Base-by-base conservation (phyloP, 2,888 invertebrate species). In the Sinelater perroti region DNA sequence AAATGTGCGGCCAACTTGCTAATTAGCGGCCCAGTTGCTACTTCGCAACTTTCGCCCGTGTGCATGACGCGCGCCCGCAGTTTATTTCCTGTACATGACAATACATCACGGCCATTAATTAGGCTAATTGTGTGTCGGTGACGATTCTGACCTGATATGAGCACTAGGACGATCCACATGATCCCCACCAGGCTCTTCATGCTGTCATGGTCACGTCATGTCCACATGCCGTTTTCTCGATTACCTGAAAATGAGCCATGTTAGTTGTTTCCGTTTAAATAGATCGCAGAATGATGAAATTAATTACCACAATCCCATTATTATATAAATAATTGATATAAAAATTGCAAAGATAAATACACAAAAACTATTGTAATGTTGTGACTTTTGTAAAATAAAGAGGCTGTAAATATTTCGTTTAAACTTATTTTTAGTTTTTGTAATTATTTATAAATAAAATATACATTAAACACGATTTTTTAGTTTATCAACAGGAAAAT, bases 151-250 rank as follows among this genome's bases (percentile, higher is more conserved):
- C 84, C 84, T 82, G 83, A 83, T 78, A 83, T 79, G 73, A 83
- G 81, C 75, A 83, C 82, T 76, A 83, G 80, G 73, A 83, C 81
- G 77, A 83, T 82, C 83, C 83, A 83, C 82, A 83, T 82, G 78
- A 83, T 83, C 77, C 83, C 82, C 73, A 83, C 81, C 78, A 83
- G 78, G 76, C 80, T 82, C 82, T 82, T 83, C 83, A 83, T 83
- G 77, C 75, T 81, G 80, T 79, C 79, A 79, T 79, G 76, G 75
- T 78, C 79, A 76, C 78, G 76, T 82, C 81, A 81, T 79, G 79
- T 79, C 76, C 79, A 74, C 79, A 72, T 72, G 67, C 55, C 67
- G 67, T 56, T 56, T 57, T 61, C 64, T 66, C 67, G 64, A 61
- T 67, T 68, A 63, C 64, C 72, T 72, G 69, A 54, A 72, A 66